Base-by-base conservation (phyloP, 2,888 invertebrate genomes). In the Linyphia triangularis region DNA sequence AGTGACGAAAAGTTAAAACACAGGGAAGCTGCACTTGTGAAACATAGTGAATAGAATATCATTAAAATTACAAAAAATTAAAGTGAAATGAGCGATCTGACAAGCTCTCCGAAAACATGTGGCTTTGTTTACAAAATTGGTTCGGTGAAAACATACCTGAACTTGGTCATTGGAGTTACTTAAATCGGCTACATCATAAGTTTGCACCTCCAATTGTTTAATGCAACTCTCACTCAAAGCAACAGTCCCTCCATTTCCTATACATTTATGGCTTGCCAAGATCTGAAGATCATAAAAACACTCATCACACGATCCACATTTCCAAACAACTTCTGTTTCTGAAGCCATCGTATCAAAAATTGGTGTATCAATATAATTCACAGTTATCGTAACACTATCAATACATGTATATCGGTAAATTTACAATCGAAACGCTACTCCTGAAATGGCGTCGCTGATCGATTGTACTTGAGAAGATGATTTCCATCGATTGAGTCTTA, bases 291-390 rank as follows among this genome's bases (percentile, higher is more conserved):
- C 89, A 30, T 84, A 89, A 51, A 79, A 89, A 40, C 89, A 89
- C 7, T 89, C 89, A 65, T 89, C 79, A 37, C 89, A 89, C 9
- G 89, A 78, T 19, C 89, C 89, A 89, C 89, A 89, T 84, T 89
- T 89, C 89, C 89, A 89, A n/a, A 89, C 78, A 37, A 89, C 89
- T 65, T 81, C 83, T 4, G 67, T 51, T 40, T 89, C 83, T 28
- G 88, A 33, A 33, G 89, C 69, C 89, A 89, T 89, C 83, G 88
- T 88, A 88, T 88, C 86, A 81, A 88, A 81, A n/a, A 51, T 51
- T 73, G 61, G 28, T 73, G 75, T 84, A 84, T 84, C 84, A 84
- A 84, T 84, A 84, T 43, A 70, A 22, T 85, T 79, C 40, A 78
- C 30, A 65, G 43, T 73, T 81, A 88, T 88, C 86, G 86, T 88